Evolutionary conservation across 2,113 vertebrate species (phyloP).

Genomic region (Motacilla tschutschensis): DNA sequence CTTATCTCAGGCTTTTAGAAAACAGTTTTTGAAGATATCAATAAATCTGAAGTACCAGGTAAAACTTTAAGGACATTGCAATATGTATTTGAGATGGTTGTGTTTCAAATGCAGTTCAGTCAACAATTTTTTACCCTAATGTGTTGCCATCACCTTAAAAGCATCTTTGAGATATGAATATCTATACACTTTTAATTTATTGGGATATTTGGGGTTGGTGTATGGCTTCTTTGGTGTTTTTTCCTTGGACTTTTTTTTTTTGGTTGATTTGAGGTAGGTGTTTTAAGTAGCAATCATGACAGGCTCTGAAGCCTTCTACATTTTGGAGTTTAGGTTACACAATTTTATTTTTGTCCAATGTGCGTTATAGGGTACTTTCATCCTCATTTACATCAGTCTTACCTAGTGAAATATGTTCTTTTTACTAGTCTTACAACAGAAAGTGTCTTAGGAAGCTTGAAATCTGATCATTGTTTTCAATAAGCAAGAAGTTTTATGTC

Average conservation of each 20-base stretch:
- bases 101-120: background rate
- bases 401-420: background rate
- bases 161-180: background rate
- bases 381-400: background rate
- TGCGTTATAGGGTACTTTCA: fast-evolving
- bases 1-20: background rate
- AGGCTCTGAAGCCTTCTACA: background rate
- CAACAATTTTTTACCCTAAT: background rate
- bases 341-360: background rate
- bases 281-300: background rate
- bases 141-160: background rate
- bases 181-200: background rate
- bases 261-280: background rate
- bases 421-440: background rate
- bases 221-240: background rate
- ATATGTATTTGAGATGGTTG: background rate
- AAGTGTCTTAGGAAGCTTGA: background rate
- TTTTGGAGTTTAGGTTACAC: background rate
- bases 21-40: background rate
- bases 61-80: background rate
- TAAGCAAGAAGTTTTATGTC: background rate
- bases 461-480: background rate
- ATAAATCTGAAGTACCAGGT: background rate
- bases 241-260: background rate
- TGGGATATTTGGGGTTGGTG: background rate